A percentile compares a stretch with the other conserved stretches of the same genome.
phyloP scores from a whole-genome alignment of 1,140 invertebrate species.

The Aleiodes sp. region DNA sequence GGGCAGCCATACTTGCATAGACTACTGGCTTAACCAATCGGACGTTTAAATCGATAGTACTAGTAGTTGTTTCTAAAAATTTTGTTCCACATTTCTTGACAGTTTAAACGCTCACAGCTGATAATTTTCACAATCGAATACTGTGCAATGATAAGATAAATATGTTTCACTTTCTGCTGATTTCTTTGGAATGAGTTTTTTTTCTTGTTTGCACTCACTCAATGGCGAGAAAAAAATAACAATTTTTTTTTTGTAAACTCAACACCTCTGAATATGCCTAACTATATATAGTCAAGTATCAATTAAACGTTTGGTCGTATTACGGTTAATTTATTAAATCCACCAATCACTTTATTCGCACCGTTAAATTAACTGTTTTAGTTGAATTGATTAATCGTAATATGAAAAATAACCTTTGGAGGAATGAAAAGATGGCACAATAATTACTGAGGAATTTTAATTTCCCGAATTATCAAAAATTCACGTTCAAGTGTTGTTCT shows the following conservation, averaged over 20 bases:
- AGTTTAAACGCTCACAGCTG: slow-evolving; percentile 1
- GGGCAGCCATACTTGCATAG: slow-evolving; percentile 63
- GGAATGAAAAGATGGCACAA: neutral
- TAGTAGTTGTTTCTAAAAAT: slow-evolving; percentile 53
- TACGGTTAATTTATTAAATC: neutral
- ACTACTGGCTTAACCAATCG: slow-evolving; percentile 62
- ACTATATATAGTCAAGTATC: neutral
- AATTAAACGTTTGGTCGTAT: neutral
- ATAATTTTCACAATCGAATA: neutral
- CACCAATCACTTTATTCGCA: neutral
- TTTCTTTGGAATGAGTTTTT: neutral
- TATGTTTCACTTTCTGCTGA: neutral
- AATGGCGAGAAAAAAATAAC: neutral
- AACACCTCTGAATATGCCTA: neutral
- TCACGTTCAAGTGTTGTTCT: neutral
- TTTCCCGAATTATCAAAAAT: neutral
- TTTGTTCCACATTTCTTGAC: slow-evolving; percentile 52
- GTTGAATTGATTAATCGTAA: neutral
- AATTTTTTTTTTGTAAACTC: neutral
- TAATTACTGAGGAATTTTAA: neutral
- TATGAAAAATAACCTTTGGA: neutral
- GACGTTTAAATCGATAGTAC: slow-evolving; percentile 60
- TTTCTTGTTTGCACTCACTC: neutral
- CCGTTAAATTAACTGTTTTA: neutral
- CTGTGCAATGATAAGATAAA: neutral